Percentiles rank a stretch among this genome's conserved stretches.
phyloP scores from a whole-genome alignment of 2,888 invertebrate species.

The Noctua janthina region DNA sequence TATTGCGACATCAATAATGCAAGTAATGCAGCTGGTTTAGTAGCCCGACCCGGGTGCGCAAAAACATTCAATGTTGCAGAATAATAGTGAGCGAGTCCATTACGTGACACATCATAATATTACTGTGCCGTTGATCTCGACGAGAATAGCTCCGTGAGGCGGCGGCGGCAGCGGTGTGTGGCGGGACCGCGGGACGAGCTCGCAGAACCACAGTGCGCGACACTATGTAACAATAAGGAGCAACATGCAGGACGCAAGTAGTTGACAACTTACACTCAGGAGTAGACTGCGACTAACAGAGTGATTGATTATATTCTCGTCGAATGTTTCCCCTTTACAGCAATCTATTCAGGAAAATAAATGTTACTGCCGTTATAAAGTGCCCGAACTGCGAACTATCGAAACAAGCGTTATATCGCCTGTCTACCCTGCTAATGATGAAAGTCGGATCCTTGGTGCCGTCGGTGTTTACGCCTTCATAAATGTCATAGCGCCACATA shows the following conservation, averaged over 20 bases:
- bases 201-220: background rate
- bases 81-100: background rate
- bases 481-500: constrained; percentile 7
- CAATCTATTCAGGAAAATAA: background rate
- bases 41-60: background rate
- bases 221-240: background rate
- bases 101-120: constrained; percentile 7
- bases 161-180: background rate
- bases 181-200: background rate
- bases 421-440: background rate
- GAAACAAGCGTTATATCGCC: background rate
- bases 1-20: background rate
- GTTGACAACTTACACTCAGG: too few relatives aligned
- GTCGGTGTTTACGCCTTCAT: constrained; percentile 1
- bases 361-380: background rate
- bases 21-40: background rate
- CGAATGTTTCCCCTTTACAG: background rate
- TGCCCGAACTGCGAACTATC: too few relatives aligned
- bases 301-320: background rate
- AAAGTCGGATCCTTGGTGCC: background rate
- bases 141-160: background rate
- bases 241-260: background rate
- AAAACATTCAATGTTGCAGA: background rate
- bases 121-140: constrained; percentile 15
- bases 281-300: background rate